Evolutionary conservation across 2,113 vertebrate species (phyloP).

Genomic region (Prietella phreatophila): DNA sequence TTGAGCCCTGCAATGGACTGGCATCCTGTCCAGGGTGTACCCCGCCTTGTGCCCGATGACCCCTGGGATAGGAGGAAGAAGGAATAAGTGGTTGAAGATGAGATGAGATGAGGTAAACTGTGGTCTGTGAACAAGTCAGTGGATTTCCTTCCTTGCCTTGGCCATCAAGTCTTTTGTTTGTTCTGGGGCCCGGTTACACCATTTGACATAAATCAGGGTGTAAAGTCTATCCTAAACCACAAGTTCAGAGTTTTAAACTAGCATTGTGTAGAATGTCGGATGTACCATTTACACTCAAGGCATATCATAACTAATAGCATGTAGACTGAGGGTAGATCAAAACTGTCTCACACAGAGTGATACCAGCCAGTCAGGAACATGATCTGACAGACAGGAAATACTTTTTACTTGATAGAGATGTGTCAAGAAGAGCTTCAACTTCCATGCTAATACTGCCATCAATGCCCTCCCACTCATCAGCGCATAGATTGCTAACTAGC

Average conservation of each 20-base stretch:
- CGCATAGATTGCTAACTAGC: too few species aligned
- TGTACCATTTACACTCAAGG: not conserved
- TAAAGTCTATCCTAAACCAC: not conserved
- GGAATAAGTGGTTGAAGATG: too few species aligned
- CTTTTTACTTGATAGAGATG: not conserved
- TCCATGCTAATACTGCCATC: not conserved
- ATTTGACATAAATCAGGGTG: not conserved
- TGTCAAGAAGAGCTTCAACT: not conserved
- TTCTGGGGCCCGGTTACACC: not conserved
- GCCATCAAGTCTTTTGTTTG: not conserved
- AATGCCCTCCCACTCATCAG: not conserved
- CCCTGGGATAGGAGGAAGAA: too few species aligned
- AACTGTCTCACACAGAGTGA: not conserved
- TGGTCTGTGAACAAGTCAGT: not conserved
- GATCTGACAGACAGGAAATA: not conserved
- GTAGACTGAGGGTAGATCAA: not conserved
- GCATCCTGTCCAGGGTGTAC: too few species aligned
- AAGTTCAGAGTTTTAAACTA: not conserved
- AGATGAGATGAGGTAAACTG: not conserved
- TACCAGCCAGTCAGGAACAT: not conserved
- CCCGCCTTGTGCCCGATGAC: too few species aligned
- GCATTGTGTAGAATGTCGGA: not conserved
- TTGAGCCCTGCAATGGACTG: too few species aligned
- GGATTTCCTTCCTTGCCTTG: not conserved
- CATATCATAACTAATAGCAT: not conserved